Conservation (phyloP, 2,797 vertebrate species). For the Chaetodon trifasciatus region DNA sequence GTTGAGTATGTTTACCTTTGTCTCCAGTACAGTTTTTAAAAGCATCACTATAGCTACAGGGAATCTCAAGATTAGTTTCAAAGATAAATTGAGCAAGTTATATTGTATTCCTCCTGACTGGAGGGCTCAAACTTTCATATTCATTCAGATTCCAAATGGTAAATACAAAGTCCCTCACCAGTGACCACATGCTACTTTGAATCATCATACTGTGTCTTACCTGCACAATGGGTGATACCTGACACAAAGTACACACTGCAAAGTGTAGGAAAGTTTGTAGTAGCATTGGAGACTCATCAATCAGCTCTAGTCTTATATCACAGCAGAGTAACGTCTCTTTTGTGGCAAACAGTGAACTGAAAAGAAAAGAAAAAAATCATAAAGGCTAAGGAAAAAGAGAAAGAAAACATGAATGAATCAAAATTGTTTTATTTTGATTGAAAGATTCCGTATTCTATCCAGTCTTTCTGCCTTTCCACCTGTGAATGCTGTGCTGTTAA, state of each 20-base stretch:
- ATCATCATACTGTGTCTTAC: conserved; percentile 20
- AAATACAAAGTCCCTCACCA: conserved; percentile 11
- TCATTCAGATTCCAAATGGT: conserved; percentile 15
- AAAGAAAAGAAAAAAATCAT: neutral
- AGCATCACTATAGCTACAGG: conserved; percentile 14
- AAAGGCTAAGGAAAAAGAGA: neutral
- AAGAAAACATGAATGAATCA: neutral
- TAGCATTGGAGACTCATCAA: neutral
- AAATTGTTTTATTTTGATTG: neutral
- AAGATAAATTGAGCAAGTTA: conserved; percentile 2
- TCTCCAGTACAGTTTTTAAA: conserved; percentile 35
- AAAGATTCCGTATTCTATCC: neutral
- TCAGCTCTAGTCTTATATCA: neutral
- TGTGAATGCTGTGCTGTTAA: conserved; percentile 35
- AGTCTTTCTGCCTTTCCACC: neutral
- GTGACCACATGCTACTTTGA: conserved; percentile 17
- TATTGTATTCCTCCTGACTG: conserved; percentile 23
- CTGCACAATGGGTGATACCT: conserved; percentile 8
- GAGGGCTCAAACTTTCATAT: conserved; percentile 9
- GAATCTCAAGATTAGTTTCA: conserved; percentile 15
- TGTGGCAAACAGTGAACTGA: neutral
- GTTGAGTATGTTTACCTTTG: conserved; percentile 15
- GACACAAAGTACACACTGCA: conserved; percentile 19
- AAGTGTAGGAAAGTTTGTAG: neutral
- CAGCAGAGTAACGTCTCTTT: conserved; percentile 8